Evolutionary conservation across 2,113 vertebrate species (phyloP), one percentile per base, ranked within the genome.

Genomic region (Dipodomys merriami): DNA sequence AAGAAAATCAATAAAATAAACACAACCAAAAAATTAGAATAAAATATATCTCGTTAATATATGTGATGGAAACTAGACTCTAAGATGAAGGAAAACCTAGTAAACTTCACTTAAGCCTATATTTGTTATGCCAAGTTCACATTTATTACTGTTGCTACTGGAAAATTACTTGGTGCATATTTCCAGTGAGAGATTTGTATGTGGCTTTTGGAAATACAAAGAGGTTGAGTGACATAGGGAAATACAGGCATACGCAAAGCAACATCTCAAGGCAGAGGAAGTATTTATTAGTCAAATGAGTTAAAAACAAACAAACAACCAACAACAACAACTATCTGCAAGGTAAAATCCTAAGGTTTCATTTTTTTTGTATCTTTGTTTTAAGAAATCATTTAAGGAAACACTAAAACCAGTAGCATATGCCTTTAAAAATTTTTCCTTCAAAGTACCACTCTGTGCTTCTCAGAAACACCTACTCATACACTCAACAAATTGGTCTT

Each of bases 401-500:
- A 79, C 64, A 91, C 49, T 84, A 27, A 90, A 90, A 79, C 20
- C 3, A 15, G 5, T 6, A 33, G 35, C 65, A 53, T 83, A 67
- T 83, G 72, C 29, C 86, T 93, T 88, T 94, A n/a, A 11, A 13
- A 88, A 72, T 79, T 73, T 12, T 73, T 87, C 83, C 25, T 84
- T 93, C 86, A 25, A 53, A 92, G 86, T 71, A 53, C 13, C 19
- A 30, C 29, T 77, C 83, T 9, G 19, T 88, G 65, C 64, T 5
- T 9, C 91, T 95, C 25, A 96, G 92, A 96, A 91, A 92, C 19
- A 81, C 27, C 68, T 53, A 46, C 79, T 76, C 85, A 88, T 79
- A 29, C 15, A 65, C n/a, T 77, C 90, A 82, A 86, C 60, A 91
- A 92, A 79, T 1, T 12, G 39, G n/a, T 82, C 72, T 94, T 93